Percentiles rank a stretch among this genome's conserved stretches.
phyloP scores from a whole-genome alignment of 2,113 vertebrate genomes.

The Bolborhynchus lineola region DNA sequence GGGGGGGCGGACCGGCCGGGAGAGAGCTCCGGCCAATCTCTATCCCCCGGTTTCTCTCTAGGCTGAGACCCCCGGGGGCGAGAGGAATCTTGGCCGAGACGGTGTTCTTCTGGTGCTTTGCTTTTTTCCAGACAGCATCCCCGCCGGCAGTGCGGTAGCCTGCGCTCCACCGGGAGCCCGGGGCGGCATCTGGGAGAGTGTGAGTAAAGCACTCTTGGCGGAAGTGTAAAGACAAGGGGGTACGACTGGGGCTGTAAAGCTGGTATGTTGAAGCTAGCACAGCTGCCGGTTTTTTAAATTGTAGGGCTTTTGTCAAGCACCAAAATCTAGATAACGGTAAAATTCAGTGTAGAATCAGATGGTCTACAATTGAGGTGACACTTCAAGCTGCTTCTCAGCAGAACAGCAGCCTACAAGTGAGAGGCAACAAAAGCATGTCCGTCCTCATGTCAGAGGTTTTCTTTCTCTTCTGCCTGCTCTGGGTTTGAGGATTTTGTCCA shows the following conservation, averaged over 20 bases:
- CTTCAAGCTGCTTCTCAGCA: not conserved
- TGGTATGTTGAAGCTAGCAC: not conserved
- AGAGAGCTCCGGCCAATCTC: no score
- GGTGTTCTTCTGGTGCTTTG: not conserved
- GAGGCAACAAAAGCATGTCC: not conserved
- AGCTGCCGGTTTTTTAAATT: not conserved
- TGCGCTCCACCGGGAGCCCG: not conserved
- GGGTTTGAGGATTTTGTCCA: not conserved
- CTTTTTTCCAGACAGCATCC: not conserved
- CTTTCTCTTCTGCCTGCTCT: not conserved
- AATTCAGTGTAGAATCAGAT: not conserved
- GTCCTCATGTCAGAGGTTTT: not conserved
- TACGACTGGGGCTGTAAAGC: not conserved
- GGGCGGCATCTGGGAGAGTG: not conserved
- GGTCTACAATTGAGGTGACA: not conserved
- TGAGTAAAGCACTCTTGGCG: not conserved
- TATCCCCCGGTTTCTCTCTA: not conserved
- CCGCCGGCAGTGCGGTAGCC: not conserved
- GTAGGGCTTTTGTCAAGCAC: not conserved
- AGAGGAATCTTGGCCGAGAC: not conserved
- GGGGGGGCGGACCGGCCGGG: not conserved
- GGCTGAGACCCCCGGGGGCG: not conserved
- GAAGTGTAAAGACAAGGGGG: not conserved
- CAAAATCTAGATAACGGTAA: not conserved
- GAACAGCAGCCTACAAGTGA: not conserved